Evolutionary conservation across 1,140 invertebrate genomes (phyloP).

Genomic region (Calosoma granatense): DNA sequence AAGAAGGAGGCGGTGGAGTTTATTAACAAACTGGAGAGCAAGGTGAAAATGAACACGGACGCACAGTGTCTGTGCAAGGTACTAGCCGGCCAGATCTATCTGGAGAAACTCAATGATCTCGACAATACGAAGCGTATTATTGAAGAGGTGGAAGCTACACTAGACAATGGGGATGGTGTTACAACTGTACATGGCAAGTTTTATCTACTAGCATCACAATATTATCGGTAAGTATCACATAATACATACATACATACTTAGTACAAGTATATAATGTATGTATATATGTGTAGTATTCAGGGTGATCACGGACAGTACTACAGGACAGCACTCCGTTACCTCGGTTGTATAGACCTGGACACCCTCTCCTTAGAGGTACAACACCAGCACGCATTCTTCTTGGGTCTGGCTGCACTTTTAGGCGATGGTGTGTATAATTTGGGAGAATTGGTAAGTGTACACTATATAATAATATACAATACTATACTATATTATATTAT

Average conservation of each 20-base stretch:
- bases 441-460: conserved; percentile 75
- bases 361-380: conserved; percentile 55
- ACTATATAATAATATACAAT: not conserved
- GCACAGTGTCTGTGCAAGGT: conserved; percentile 72
- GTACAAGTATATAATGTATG: not conserved
- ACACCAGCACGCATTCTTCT: conserved; percentile 77
- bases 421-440: conserved; percentile 97
- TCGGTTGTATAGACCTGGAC: conserved; percentile 82
- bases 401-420: conserved; percentile 86
- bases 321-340: conserved; percentile 84
- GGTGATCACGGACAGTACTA: conserved; percentile 92
- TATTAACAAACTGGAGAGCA: conserved; percentile 74
- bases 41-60: conserved; percentile 81
- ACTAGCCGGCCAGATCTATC: conserved; percentile 73
- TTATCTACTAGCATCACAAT: conserved; percentile 88
- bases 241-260: conserved; percentile 22
- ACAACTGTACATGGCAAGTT: conserved; percentile 90
- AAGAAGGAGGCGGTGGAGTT: conserved; percentile 76
- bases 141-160: conserved; percentile 74
- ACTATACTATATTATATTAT: not conserved
- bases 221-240: conserved; percentile 52
- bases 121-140: conserved; percentile 80
- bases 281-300: conserved; percentile 47
- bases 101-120: conserved; percentile 72
- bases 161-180: conserved; percentile 85